A percentile compares a stretch with the other conserved stretches of the same genome.
Conservation (phyloP, 2,888 invertebrate species). For the Blomia tropicalis region DNA sequence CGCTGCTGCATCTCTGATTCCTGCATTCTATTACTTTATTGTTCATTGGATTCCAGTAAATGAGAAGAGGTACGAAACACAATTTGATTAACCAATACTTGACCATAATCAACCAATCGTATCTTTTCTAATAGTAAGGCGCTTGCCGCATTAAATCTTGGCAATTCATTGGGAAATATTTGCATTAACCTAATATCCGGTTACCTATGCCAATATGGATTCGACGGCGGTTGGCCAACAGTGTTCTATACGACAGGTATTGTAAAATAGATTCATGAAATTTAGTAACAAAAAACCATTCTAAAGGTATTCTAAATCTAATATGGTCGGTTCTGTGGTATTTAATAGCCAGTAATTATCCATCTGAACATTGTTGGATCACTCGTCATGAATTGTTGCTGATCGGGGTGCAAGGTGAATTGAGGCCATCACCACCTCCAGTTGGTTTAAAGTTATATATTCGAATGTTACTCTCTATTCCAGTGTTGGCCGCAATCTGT, state of each 20-base stretch:
- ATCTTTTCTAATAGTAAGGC: conserved; percentile 1
- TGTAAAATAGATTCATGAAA: background rate
- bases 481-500: background rate
- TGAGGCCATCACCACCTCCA: background rate
- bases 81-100: background rate
- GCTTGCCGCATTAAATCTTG: background rate
- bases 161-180: background rate
- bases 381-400: background rate
- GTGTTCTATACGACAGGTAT: background rate
- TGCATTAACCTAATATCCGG: background rate
- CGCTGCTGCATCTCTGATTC: background rate
- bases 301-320: background rate
- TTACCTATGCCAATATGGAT: background rate
- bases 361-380: background rate
- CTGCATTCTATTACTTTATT: background rate
- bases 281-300: no score
- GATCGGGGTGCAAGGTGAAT: background rate
- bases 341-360: background rate
- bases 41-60: background rate
- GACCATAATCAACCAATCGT: background rate
- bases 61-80: background rate
- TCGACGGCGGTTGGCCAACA: background rate
- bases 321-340: background rate
- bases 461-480: background rate
- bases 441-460: background rate